phyloP scores from a whole-genome alignment of 2,113 vertebrate species.

The Saguinus imperator region DNA sequence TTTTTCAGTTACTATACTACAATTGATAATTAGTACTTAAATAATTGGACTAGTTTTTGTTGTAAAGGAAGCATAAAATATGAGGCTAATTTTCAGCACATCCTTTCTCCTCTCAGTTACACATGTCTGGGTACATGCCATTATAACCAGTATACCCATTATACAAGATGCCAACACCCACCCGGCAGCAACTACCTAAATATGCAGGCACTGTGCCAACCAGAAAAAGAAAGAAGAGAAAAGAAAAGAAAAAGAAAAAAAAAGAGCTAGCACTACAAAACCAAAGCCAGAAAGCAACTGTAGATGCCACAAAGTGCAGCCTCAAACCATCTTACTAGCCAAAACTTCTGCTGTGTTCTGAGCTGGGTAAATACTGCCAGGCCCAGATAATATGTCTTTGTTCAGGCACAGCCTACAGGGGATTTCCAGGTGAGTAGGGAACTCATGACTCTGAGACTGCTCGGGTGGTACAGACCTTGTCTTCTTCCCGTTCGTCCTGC shows the following conservation, averaged over 20 bases:
- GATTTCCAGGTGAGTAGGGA: not conserved
- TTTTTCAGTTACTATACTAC: not conserved
- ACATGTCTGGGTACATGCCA: not conserved
- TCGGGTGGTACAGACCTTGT: not conserved
- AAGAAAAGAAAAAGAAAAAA: not conserved
- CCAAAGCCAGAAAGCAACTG: not conserved
- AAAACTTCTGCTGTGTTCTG: not conserved
- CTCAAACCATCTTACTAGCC: not conserved
- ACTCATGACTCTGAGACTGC: not conserved
- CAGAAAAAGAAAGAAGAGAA: not conserved
- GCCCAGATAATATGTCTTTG: not conserved
- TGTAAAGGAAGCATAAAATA: not conserved
- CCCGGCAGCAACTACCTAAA: not conserved
- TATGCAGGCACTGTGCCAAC: not conserved
- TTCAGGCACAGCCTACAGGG: not conserved
- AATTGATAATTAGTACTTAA: not conserved
- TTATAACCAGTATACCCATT: not conserved
- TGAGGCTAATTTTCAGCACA: not conserved
- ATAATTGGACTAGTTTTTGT: not conserved
- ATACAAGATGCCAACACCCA: not conserved
- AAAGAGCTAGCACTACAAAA: not conserved
- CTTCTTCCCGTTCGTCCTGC: not conserved
- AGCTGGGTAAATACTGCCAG: not conserved
- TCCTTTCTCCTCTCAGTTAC: not conserved
- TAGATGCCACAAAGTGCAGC: not conserved